Evolutionary conservation across 2,888 invertebrate genomes (phyloP).

Genomic region (Clepsis dumicolana): DNA sequence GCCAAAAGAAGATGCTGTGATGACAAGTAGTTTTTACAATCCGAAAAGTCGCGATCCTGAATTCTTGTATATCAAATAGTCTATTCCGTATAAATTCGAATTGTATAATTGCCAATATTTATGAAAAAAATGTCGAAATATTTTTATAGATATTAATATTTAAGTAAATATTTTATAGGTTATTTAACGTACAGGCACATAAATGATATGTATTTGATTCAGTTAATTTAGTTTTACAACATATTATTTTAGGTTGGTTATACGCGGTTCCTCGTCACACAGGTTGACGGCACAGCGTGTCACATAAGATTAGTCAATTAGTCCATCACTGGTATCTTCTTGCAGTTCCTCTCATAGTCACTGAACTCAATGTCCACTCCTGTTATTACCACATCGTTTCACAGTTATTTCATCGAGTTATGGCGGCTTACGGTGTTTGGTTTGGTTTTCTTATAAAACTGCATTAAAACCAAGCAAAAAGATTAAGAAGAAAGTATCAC

Average conservation of each 20-base stretch:
- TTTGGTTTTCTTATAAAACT: constrained; percentile 58
- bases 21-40: neutral
- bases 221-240: constrained; percentile 56
- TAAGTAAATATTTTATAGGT: constrained; percentile 50
- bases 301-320: constrained; percentile 3
- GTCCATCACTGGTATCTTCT: constrained; percentile 13
- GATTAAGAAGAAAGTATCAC: constrained; percentile 2
- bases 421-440: constrained; percentile 65
- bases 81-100: constrained; percentile 38
- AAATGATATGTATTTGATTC: constrained; percentile 78
- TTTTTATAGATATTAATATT: constrained; percentile 45
- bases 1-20: constrained; percentile 13
- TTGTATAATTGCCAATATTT: constrained; percentile 43
- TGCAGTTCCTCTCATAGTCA: constrained; percentile 50
- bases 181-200: constrained; percentile 77
- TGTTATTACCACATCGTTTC: constrained; percentile 59
- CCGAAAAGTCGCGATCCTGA: constrained; percentile 45
- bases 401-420: constrained; percentile 62
- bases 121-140: constrained; percentile 49
- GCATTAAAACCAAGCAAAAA: constrained; percentile 51
- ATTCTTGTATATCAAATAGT: constrained; percentile 42
- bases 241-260: constrained; percentile 26
- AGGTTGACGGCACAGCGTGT: constrained; percentile 20
- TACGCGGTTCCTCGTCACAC: constrained; percentile 7
- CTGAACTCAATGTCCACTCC: constrained; percentile 53